Percentiles rank a stretch among this genome's conserved stretches.
Conservation (phyloP, 2,797 vertebrate genomes). For the Clarias laeviceps region DNA sequence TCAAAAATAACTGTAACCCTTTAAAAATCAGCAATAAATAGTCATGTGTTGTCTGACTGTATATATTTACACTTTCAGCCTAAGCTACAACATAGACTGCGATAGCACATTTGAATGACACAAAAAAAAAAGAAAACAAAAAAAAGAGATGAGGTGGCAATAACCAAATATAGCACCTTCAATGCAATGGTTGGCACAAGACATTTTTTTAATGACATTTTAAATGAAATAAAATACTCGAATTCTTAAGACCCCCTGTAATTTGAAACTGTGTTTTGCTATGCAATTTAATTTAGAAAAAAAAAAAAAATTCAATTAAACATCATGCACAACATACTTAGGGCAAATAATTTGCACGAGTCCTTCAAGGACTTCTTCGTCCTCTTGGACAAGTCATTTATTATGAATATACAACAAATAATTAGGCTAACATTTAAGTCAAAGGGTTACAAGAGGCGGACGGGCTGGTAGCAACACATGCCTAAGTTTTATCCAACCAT, state of each 20-base stretch:
- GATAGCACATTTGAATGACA: conserved; percentile 62
- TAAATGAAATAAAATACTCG: conserved; percentile 54
- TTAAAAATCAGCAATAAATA: conserved; percentile 83
- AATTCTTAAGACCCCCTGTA: conserved; percentile 55
- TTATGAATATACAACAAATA: conserved; percentile 47
- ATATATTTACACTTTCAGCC: conserved; percentile 74
- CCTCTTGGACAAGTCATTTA: conserved; percentile 35
- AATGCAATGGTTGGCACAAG: conserved; percentile 57
- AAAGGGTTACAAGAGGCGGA: conserved; percentile 45
- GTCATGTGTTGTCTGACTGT: conserved; percentile 76
- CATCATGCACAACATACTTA: conserved; percentile 74
- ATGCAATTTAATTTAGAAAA: conserved; percentile 61
- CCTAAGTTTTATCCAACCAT: conserved; percentile 46
- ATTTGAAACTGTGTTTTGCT: conserved; percentile 46
- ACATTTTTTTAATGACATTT: conserved; percentile 46
- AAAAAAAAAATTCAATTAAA: conserved; percentile 53
- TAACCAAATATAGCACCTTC: conserved; percentile 49
- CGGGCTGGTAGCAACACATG: conserved; percentile 44
- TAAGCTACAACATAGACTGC: conserved; percentile 64
- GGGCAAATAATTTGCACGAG: conserved; percentile 42
- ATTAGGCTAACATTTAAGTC: conserved; percentile 46
- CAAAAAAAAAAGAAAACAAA: conserved; percentile 69
- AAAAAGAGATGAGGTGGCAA: conserved; percentile 44
- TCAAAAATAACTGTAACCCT: conserved; percentile 84
- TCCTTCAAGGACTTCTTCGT: conserved; percentile 25